Percentiles rank a stretch among this genome's conserved stretches.
Conservation (phyloP, 64 coral and sea anemone species). For the Actinia equina region DNA sequence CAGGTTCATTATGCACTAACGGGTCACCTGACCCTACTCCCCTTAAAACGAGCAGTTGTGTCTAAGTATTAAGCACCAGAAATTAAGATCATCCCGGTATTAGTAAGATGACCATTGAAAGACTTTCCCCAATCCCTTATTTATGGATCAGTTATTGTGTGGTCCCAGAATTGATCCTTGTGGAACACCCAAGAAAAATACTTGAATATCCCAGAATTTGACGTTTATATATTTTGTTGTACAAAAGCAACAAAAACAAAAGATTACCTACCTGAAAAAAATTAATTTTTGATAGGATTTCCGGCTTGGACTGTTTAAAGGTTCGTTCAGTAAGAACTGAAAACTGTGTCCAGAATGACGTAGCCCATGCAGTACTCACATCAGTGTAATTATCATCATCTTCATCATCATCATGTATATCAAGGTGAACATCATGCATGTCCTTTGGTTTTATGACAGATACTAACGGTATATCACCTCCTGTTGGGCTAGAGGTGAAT, state of each 20-base stretch:
- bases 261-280: conserved; percentile 57
- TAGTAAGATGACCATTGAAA: no score
- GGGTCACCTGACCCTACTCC: no score
- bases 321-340: conserved; percentile 71
- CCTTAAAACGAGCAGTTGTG: no score
- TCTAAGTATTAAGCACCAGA: no score
- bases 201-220: no score
- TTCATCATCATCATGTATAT: conserved; percentile 51
- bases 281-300: conserved; percentile 88
- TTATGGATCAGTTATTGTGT: no score
- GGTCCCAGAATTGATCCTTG: no score
- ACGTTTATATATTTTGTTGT: no score
- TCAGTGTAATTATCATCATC: conserved; percentile 58
- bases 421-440: conserved; percentile 28
- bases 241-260: background rate
- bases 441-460: conserved; percentile 10
- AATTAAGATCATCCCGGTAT: no score
- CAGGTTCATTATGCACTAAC: no score
- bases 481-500: background rate
- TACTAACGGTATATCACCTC: background rate
- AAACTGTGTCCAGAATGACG: conserved; percentile 98
- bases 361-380: conserved; percentile 66
- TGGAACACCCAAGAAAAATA: no score
- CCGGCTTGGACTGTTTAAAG: conserved; percentile 90
- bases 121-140: no score